Evolutionary conservation across 64 coral and sea anemone species (phyloP), one percentile per base, ranked within the genome.

Genomic region (Dendronephthya gigantea): DNA sequence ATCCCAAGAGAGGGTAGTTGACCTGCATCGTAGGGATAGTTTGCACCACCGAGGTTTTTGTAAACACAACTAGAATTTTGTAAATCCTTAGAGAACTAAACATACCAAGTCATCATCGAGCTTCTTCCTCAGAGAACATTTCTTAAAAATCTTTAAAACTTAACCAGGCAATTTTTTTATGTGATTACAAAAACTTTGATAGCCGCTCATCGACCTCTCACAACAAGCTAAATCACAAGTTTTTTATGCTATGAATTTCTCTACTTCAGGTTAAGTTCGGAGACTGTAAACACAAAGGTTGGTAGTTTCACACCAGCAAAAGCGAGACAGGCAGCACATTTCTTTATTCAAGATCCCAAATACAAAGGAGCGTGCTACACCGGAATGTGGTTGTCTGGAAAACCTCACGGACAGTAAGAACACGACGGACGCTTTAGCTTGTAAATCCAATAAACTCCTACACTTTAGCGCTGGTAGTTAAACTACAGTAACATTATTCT

Each of bases 361-460:
- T 93, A 91, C 56, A 83, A 79, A 9, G 89, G 87, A 72, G 94
- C 94, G n/a, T 55, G 48, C 41, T 97, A 91, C 50, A 88, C 72
- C 84, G 94, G 94, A 81, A 97, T 97, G 94, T 97, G 94, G 94
- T 82, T 93, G 19, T 83, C 45, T 2, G 94, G 94, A 37, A 93
- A 93, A 50, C 92, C 89, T 25, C 94, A 97, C 40, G 94, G 94
- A 70, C 87, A 90, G 94, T 97, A 84, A 91, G 92, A 22, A 62
- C 16, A 62, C 6, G n/a, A n/a, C n/a, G n/a, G n/a, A n/a, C n/a
- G n/a, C 6, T 62, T 62, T 62, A 22, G 14, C 22, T 16, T n/a
- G n/a, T n/a, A n/a, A n/a, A n/a, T n/a, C n/a, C n/a, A n/a, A n/a
- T n/a, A n/a, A n/a, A n/a, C n/a, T n/a, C n/a, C n/a, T n/a, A 52